A percentile compares a stretch with the other conserved stretches of the same genome.
Conservation (phyloP, 1,140 invertebrate species). For the Drosophila lacteicornis region DNA sequence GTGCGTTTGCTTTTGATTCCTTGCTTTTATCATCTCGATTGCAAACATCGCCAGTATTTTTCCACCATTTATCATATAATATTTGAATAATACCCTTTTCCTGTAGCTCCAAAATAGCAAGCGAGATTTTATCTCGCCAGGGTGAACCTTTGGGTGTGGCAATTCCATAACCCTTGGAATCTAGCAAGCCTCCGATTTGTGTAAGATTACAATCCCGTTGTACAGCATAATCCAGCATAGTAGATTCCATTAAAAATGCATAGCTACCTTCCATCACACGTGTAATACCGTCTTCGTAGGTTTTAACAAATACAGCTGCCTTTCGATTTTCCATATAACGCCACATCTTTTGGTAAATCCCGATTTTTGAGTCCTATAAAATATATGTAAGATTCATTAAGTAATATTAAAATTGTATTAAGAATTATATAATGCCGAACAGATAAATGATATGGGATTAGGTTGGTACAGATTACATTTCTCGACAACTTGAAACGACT, state of each 20-base stretch:
- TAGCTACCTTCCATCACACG: slow-evolving; percentile 95
- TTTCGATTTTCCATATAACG: slow-evolving; percentile 94
- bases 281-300: slow-evolving; percentile 95
- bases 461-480: too few species aligned
- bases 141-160: slow-evolving; percentile 95
- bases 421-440: too few species aligned
- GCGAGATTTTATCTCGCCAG: slow-evolving; percentile 97
- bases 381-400: too few species aligned
- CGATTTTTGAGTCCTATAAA: slow-evolving; percentile 96
- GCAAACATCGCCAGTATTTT: slow-evolving; percentile 96
- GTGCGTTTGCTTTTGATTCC: slow-evolving; percentile 95
- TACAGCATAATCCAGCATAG: slow-evolving; percentile 97
- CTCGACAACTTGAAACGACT: too few species aligned
- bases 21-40: slow-evolving; percentile 95
- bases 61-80: slow-evolving; percentile 99
- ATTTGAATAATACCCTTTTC: slow-evolving; percentile 98
- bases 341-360: slow-evolving; percentile 99
- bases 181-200: slow-evolving; percentile 95
- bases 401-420: too few species aligned
- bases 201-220: slow-evolving; percentile 99
- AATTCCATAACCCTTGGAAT: slow-evolving; percentile 89
- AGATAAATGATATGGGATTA: too few species aligned
- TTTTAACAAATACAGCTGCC: slow-evolving; percentile 93
- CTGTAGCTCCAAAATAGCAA: slow-evolving; percentile 97
- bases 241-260: slow-evolving; percentile 99